Evolutionary conservation across 1,140 invertebrate species (phyloP).

Genomic region (Propsilocerus akamusi): DNA sequence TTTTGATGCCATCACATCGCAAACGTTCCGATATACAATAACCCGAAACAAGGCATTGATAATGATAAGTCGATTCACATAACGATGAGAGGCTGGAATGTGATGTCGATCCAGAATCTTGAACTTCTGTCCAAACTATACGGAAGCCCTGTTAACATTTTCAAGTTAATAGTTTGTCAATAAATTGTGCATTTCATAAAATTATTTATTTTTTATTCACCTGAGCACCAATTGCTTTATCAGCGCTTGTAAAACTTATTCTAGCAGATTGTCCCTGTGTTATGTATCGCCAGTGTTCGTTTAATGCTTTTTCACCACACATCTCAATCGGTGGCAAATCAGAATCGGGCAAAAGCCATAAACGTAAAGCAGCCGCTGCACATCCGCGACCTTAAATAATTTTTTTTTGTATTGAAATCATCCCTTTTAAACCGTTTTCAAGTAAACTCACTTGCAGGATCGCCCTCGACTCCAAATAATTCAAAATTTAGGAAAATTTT

Average conservation of each 20-base stretch:
- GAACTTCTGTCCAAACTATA: conserved; percentile 76
- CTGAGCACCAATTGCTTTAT: conserved; percentile 57
- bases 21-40: conserved; percentile 66
- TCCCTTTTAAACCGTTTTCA: background rate
- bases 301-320: conserved; percentile 61
- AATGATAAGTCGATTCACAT: conserved; percentile 24
- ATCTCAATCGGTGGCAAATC: conserved; percentile 63
- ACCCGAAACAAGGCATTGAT: conserved; percentile 30
- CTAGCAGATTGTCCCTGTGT: conserved; percentile 37
- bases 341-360: conserved; percentile 57
- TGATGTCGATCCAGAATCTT: conserved; percentile 23
- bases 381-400: conserved; percentile 53
- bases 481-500: conserved; percentile 78
- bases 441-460: conserved; percentile 46
- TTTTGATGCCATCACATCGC: conserved; percentile 55
- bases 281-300: conserved; percentile 60
- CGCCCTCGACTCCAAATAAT: conserved; percentile 73
- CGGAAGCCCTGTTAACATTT: conserved; percentile 47
- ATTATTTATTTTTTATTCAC: conserved; percentile 8
- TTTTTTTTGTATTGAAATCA: background rate
- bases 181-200: background rate
- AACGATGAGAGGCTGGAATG: conserved; percentile 20
- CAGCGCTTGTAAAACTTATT: conserved; percentile 59
- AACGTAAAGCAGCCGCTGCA: conserved; percentile 68
- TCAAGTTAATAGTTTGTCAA: background rate